These are phyloP conservation scores for Myiothlypis coronata DNA, from an alignment of 2,797 vertebrate species.

Conservation along the genomic window DNA sequence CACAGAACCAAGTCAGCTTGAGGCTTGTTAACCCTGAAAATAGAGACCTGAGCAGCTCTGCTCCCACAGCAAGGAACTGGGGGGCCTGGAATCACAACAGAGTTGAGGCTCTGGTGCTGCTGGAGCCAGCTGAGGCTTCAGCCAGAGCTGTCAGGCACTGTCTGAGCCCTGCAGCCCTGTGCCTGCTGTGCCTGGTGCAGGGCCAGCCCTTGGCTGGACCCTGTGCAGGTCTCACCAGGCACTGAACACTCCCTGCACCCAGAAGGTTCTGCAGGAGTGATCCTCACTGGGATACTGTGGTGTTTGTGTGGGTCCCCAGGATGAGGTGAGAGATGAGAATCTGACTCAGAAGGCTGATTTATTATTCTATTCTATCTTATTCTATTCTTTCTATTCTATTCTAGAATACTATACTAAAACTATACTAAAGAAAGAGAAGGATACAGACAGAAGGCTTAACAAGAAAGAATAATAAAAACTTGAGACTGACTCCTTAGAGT, in stretches of 20 bases:
- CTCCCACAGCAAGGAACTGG: accelerated
- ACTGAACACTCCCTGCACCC: background rate
- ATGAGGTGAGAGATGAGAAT: no score
- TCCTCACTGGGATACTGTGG: background rate
- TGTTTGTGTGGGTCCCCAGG: no score
- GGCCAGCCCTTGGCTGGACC: background rate
- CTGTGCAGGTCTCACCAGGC: background rate
- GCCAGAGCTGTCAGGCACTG: background rate
- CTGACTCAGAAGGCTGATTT: no score
- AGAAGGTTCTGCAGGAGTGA: background rate
- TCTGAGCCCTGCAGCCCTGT: background rate
- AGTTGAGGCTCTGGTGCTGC: background rate
- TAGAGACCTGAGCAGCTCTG: background rate
- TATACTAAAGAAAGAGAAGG: no score
- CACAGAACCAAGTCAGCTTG: background rate
- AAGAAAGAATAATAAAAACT: no score
- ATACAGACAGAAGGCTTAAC: no score
- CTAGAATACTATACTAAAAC: no score
- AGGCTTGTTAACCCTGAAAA: background rate
- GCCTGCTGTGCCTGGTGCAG: background rate
- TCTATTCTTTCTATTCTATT: no score
- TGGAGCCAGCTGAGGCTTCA: background rate
- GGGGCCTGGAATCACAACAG: background rate
- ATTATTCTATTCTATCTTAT: no score
- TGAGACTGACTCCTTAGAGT: no score